Conservation (phyloP, 2,888 invertebrate species). For the Drosophila mayaguana region DNA sequence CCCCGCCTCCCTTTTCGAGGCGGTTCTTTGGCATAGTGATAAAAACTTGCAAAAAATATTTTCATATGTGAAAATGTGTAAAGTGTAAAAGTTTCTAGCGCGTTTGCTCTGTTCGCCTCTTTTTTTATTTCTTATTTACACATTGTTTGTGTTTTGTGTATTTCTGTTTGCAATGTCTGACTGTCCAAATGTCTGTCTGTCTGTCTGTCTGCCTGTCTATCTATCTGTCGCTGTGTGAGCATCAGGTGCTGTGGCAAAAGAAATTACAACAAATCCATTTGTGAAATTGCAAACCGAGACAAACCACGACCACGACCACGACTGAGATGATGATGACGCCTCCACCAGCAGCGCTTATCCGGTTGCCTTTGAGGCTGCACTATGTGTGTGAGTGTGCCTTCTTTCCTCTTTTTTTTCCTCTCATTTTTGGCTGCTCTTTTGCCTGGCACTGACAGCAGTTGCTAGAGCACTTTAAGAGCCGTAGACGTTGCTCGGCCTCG, state of each 20-base stretch:
- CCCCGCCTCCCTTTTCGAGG: background rate
- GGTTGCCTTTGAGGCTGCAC: conserved; percentile 55
- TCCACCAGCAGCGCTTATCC: conserved; percentile 50
- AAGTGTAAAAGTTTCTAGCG: conserved; percentile 69
- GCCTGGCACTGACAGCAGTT: conserved; percentile 52
- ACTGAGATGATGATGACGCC: conserved; percentile 39
- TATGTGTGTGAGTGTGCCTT: background rate
- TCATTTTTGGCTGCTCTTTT: conserved; percentile 32
- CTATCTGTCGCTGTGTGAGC: conserved; percentile 67
- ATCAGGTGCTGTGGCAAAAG: conserved; percentile 80
- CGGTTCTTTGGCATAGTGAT: conserved; percentile 53
- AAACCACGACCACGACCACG: conserved; percentile 48
- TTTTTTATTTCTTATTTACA: conserved; percentile 64
- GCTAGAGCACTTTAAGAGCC: conserved; percentile 51
- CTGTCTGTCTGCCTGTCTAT: conserved; percentile 31
- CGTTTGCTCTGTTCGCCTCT: conserved; percentile 19
- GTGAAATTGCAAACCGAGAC: conserved; percentile 79
- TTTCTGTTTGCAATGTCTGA: conserved; percentile 41
- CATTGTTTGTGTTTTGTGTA: conserved; percentile 51
- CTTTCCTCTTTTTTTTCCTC: background rate
- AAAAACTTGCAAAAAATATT: conserved; percentile 76
- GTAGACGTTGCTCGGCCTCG: conserved; percentile 18
- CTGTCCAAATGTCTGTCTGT: conserved; percentile 23
- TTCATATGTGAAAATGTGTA: conserved; percentile 79
- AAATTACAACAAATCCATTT: conserved; percentile 80